These are phyloP conservation scores for Phaethon lepturus DNA, from an alignment of 2,113 vertebrate genomes.

Conservation along the genomic window DNA sequence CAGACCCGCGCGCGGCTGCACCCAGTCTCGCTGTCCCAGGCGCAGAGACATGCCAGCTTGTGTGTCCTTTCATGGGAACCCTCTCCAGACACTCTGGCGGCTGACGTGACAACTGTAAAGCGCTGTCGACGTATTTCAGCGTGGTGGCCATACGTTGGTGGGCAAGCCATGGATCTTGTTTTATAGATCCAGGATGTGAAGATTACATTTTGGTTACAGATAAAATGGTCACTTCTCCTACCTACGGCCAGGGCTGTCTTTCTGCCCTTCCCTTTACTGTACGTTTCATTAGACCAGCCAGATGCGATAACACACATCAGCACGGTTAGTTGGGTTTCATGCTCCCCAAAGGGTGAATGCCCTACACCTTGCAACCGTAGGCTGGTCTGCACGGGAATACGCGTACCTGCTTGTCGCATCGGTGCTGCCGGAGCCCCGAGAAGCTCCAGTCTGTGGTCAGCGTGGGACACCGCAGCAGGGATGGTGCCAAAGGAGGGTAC, in stretches of 20 bases:
- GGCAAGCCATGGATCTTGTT: not conserved
- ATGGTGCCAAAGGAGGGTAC: not conserved
- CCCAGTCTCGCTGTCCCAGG: not conserved
- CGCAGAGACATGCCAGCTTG: not conserved
- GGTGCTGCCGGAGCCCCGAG: not conserved
- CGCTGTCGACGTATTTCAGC: not conserved
- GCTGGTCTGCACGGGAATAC: fast-evolving
- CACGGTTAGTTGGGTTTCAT: not conserved
- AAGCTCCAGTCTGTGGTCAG: not conserved
- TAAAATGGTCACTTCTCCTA: not conserved
- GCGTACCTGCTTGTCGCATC: not conserved
- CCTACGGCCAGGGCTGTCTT: not conserved
- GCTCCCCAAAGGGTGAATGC: not conserved
- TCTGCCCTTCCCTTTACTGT: not conserved
- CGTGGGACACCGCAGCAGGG: fast-evolving
- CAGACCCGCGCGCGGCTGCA: fast-evolving
- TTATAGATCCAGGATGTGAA: not conserved
- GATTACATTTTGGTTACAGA: not conserved
- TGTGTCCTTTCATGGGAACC: fast-evolving
- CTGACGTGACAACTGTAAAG: not conserved
- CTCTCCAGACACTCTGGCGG: not conserved
- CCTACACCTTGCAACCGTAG: not conserved
- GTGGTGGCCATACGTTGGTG: not conserved
- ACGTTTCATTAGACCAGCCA: not conserved
- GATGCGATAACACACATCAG: not conserved